phyloP scores from a whole-genome alignment of 2,888 invertebrate genomes.

The Argyresthia goedartella region DNA sequence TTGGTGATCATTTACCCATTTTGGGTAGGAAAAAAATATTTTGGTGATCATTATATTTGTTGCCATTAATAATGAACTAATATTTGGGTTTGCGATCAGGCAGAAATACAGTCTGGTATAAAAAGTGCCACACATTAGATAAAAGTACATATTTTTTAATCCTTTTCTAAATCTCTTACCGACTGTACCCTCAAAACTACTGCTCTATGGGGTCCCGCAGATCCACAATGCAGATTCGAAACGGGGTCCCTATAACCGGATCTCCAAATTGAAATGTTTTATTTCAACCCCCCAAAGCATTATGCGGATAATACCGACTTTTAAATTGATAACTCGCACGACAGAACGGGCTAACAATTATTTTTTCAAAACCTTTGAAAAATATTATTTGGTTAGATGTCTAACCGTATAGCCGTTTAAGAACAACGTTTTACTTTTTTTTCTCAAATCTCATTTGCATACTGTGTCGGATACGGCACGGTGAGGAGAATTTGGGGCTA shows the following conservation, averaged over 20 bases:
- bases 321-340: constrained; percentile 59
- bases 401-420: constrained; percentile 57
- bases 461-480: constrained; percentile 17
- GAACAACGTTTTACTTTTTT: constrained; percentile 17
- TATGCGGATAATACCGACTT: constrained; percentile 59
- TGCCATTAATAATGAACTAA: no score
- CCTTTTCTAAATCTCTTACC: neutral
- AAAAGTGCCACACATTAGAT: neutral
- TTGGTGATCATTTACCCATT: no score
- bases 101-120: no score
- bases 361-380: constrained; percentile 26
- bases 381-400: constrained; percentile 60
- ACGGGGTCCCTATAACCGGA: constrained; percentile 61
- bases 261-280: constrained; percentile 71
- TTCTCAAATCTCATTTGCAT: constrained; percentile 40
- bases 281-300: constrained; percentile 49
- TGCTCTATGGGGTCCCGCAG: constrained; percentile 58
- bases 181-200: constrained; percentile 37
- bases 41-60: no score
- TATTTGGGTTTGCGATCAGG: no score
- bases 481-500: constrained; percentile 34
- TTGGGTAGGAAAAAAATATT: no score
- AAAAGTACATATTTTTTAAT: constrained; percentile 1
- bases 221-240: constrained; percentile 62
- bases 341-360: constrained; percentile 27